These are phyloP conservation scores for Nothocercus julius DNA, from an alignment of 2,113 vertebrate species.

Conservation along the genomic window DNA sequence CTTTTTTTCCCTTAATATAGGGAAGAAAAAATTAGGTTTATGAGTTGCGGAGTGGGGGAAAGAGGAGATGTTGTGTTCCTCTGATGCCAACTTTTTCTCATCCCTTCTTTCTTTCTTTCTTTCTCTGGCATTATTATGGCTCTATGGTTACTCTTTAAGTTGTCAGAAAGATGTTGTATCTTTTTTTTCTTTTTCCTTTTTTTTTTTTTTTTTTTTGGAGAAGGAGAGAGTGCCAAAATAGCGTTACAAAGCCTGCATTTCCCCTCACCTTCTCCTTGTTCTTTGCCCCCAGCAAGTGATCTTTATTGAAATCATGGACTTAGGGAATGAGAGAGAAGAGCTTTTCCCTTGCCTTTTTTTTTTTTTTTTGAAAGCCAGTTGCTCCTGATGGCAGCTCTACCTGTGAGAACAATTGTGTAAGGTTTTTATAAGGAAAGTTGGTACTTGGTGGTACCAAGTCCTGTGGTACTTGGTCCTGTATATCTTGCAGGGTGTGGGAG, in stretches of 20 bases:
- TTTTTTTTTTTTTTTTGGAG: background rate
- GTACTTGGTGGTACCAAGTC: background rate
- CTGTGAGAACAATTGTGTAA: background rate
- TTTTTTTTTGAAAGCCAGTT: background rate
- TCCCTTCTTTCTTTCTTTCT: background rate
- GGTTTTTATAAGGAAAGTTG: background rate
- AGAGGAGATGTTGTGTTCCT: background rate
- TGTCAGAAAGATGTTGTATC: background rate
- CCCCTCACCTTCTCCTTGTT: slow-evolving; percentile 4
- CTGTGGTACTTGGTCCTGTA: background rate
- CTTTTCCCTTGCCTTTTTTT: background rate
- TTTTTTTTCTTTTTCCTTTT: background rate
- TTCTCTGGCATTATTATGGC: slow-evolving; percentile 12
- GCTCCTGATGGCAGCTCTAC: background rate
- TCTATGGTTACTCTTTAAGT: slow-evolving; percentile 33
- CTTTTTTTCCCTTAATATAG: slow-evolving; percentile 16
- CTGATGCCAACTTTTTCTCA: slow-evolving; percentile 43
- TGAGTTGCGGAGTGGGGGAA: background rate
- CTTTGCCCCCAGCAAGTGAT: background rate
- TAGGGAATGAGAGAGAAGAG: background rate
- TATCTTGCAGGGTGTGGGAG: background rate
- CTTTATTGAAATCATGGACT: background rate
- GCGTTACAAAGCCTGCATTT: background rate
- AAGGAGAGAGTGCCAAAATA: slow-evolving; percentile 8
- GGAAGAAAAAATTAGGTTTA: background rate